phyloP scores from a whole-genome alignment of 30 jellyfish, hydroid and myxozoan species.

The Aurelia sp. region DNA sequence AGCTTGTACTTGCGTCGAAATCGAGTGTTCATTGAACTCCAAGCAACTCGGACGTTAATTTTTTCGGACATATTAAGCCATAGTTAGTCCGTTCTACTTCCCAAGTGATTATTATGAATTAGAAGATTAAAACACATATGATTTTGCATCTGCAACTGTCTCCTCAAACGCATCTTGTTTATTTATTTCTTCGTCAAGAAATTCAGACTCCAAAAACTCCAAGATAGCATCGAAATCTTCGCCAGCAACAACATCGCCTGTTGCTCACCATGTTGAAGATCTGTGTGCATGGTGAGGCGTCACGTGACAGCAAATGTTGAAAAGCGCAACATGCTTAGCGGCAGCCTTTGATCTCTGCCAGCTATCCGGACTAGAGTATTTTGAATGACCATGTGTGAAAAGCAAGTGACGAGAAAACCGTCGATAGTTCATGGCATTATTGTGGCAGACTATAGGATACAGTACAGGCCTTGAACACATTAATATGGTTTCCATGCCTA shows the following conservation, averaged over 20 bases:
- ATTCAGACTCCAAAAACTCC: slow-evolving; percentile 1
- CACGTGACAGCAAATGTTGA: not conserved
- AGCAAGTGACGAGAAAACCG: too few species aligned
- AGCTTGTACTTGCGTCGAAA: too few species aligned
- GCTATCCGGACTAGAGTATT: not conserved
- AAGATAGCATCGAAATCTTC: not conserved
- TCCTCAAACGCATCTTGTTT: not conserved
- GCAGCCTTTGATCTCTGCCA: not conserved
- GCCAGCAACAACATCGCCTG: not conserved
- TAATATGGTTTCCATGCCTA: too few species aligned
- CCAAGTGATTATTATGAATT: too few species aligned
- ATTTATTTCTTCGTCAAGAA: not conserved
- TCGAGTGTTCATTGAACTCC: too few species aligned
- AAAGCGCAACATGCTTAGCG: not conserved
- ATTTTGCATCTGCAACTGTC: not conserved
- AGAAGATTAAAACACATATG: too few species aligned
- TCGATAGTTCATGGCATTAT: too few species aligned
- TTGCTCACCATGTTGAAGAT: not conserved
- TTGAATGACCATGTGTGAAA: not conserved
- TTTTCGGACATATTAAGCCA: too few species aligned
- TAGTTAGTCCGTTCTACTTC: too few species aligned
- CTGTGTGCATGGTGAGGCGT: slow-evolving; percentile 6
- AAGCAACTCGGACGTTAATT: not conserved
- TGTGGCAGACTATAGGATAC: too few species aligned
- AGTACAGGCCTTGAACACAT: too few species aligned